A percentile compares a stretch with the other conserved stretches of the same genome.
Evolutionary conservation across 2,797 vertebrate species (phyloP).

Genomic region (Psittacula derbiana): DNA sequence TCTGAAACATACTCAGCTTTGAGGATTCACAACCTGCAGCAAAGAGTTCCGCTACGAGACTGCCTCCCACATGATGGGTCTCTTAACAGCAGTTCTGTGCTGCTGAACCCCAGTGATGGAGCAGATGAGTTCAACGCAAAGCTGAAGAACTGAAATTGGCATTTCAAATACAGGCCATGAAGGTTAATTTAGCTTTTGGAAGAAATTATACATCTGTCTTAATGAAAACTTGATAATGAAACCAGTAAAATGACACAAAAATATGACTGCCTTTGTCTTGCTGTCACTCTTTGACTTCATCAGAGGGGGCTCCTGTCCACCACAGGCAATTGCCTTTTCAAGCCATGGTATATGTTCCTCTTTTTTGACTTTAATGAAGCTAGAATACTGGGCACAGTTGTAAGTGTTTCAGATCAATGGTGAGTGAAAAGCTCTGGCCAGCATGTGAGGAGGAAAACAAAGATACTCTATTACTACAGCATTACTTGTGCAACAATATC

Average conservation of each 20-base stretch:
- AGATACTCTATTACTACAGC: neutral
- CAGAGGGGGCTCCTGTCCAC: neutral
- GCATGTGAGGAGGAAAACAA: neutral
- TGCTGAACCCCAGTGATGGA: neutral
- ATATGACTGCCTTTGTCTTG: neutral
- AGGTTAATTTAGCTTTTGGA: neutral
- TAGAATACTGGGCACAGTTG: neutral
- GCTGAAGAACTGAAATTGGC: neutral
- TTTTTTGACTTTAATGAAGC: neutral
- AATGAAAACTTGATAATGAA: neutral
- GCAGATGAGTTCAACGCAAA: neutral
- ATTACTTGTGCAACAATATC: neutral
- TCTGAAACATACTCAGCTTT: neutral
- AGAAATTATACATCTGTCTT: neutral
- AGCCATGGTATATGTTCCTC: neutral
- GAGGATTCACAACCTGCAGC: neutral
- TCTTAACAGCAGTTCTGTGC: neutral
- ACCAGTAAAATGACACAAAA: neutral
- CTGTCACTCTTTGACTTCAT: neutral
- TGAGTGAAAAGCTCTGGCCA: conserved; percentile 3
- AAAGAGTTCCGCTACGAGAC: neutral
- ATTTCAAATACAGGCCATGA: neutral
- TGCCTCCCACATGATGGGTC: accelerated
- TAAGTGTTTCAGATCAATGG: neutral
- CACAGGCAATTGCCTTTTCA: neutral